Evolutionary conservation across 2,888 invertebrate species (phyloP), one percentile per base, ranked within the genome.

Genomic region (Drosophila stalkeri): DNA sequence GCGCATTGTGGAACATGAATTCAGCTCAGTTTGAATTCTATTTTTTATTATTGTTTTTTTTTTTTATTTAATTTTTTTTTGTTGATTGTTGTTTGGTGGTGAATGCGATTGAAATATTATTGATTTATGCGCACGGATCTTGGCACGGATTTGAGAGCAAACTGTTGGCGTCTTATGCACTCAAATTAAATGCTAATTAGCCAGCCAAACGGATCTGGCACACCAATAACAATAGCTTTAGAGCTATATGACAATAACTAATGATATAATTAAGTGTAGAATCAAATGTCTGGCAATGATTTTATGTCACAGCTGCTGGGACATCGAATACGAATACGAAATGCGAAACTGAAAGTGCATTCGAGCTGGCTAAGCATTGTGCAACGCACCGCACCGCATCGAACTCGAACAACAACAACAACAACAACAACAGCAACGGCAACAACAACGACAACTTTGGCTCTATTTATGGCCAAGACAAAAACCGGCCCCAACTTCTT

Each of bases 401-500:
- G n/a, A n/a, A n/a, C n/a, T 65, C 81, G 83, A 66, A 47, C 55
- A 51, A 31, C 71, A 39, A 37, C 61, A 57, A 43, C 64, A n/a
- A 31, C 65, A 43, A 18, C 63, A 37, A 23, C 52, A 49, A 12
- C 47, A 33, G 35, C 43, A 41, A 44, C 65, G 39, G 46, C 54
- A 66, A 47, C 55, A 47, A 33, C 64, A 59, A 49, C 67, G 56
- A 61, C 81, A 70, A 72, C 65, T 56, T 59, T 60, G 73, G 57
- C 85, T 85, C 85, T 88, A 72, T 85, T 87, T 87, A 85, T 87
- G 85, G 88, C 70, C 75, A 74, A 82, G 65, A 80, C 81, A 72
- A 74, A 88, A 85, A 85, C 88, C 85, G 86, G 85, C 79, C 83
- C 81, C 86, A 81, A 83, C 85, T 85, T 85, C 85, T 88, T 72